Evolutionary conservation across 2,797 vertebrate genomes (phyloP).

Genomic region (Ctenopoma multispine): DNA sequence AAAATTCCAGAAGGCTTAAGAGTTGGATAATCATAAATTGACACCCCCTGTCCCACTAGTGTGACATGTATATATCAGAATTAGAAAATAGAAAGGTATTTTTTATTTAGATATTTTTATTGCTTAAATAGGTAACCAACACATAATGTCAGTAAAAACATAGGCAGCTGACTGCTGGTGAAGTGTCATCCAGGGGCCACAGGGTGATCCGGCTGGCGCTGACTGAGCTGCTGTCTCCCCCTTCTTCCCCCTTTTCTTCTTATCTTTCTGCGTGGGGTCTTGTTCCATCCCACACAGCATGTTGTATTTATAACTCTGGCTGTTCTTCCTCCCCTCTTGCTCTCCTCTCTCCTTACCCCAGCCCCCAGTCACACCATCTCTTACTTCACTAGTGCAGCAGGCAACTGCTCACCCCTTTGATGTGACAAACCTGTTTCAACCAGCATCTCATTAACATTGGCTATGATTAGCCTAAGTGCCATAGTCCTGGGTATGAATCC

Average conservation of each 20-base stretch:
- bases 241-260: slow-evolving; percentile 59
- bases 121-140: slow-evolving; percentile 24
- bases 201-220: slow-evolving; percentile 41
- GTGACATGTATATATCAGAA: neutral
- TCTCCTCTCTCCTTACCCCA: slow-evolving; percentile 42
- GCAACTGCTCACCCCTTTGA: slow-evolving; percentile 39
- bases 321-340: slow-evolving; percentile 37
- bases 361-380: slow-evolving; percentile 36
- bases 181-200: slow-evolving; percentile 66
- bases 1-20: no score
- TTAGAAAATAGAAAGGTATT: slow-evolving; percentile 27
- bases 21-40: slow-evolving; percentile 8
- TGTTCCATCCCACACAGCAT: slow-evolving; percentile 83
- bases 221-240: slow-evolving; percentile 26
- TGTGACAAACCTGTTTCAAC: slow-evolving; percentile 23
- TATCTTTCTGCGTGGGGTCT: slow-evolving; percentile 76
- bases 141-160: slow-evolving; percentile 39
- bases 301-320: slow-evolving; percentile 84
- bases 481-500: slow-evolving; percentile 2
- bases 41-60: neutral
- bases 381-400: slow-evolving; percentile 34
- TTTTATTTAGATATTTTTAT: slow-evolving; percentile 13
- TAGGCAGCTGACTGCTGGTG: slow-evolving; percentile 53
- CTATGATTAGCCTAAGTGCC: slow-evolving; percentile 34
- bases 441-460: slow-evolving; percentile 21